Base-by-base conservation (phyloP, 2,888 invertebrate genomes). In the Heliconius sara region DNA sequence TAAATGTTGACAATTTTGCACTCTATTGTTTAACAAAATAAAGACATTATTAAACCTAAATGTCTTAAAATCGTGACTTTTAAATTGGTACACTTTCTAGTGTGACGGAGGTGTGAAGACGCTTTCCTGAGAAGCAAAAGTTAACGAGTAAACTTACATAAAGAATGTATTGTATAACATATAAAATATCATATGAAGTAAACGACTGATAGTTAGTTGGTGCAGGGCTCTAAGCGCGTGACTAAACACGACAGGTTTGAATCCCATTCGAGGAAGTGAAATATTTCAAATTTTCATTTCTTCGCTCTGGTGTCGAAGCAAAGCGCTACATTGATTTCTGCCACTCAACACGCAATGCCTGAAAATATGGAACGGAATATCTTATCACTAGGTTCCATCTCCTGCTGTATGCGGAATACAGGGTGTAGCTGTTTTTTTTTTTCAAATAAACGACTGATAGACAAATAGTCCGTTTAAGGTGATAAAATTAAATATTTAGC, bases 51-150 rank as follows among this genome's bases (percentile, higher is more conserved):
- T 85, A 22, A 47, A 85, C 82, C 82, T 80, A 84, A 86, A 39
- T 77, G 81, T 83, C 27, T 66, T 65, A 65, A 60, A 65, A 65
- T 75, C 89, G 89, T 88, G 89, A 89, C 88, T 88, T 77, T 79
- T 80, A 83, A 84, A 84, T 88, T 89, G 85, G 90, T 91, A 90
- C 91, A 89, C 90, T 91, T 90, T 90, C 89, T 71, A 86, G 77
- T 86, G 78, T 84, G 84, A 84, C 83, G 84, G 74, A 77, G 80
- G 82, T 85, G 87, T 86, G 88, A 87, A 89, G 85, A 87, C 85
- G 86, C 82, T 85, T 87, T 85, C 68, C 68, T 74, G 76, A 76
- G 76, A 30, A 60, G 79, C 74, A 65, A 77, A 71, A 67, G 67
- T 67, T 67, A 78, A 78, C 67, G 52, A 73, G 74, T 47, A 47